A percentile compares a stretch with the other conserved stretches of the same genome.
These are phyloP conservation scores for Sebastes schlegelii DNA, from an alignment of 2,113 vertebrate genomes.

Conservation along the genomic window DNA sequence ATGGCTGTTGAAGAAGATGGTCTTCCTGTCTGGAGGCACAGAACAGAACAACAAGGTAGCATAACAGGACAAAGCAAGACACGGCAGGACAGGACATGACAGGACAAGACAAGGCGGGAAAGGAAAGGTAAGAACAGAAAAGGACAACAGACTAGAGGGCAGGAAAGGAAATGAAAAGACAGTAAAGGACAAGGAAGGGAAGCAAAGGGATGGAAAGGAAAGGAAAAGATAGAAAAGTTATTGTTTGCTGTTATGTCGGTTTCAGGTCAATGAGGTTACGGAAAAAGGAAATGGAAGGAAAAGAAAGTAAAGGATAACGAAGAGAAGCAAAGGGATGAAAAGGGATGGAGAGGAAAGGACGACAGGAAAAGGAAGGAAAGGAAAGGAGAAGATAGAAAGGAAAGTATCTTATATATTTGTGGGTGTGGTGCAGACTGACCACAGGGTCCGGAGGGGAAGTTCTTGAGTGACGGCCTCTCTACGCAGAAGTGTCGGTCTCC, in stretches of 20 bases:
- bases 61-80: neutral
- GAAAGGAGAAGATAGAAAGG: neutral
- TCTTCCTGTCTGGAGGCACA: slow-evolving; percentile 78
- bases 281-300: neutral
- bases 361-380: neutral
- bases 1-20: slow-evolving; percentile 87
- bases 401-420: neutral
- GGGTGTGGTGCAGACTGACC: slow-evolving; percentile 65
- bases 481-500: slow-evolving; percentile 81
- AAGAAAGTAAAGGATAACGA: neutral
- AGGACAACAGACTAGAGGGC: neutral
- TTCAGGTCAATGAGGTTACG: too few species aligned
- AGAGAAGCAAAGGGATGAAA: neutral
- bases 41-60: slow-evolving; percentile 1
- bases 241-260: too few species aligned
- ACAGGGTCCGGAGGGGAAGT: slow-evolving; percentile 81
- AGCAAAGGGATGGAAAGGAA: neutral
- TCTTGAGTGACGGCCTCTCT: slow-evolving; percentile 84
- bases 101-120: too few species aligned
- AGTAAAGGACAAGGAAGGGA: neutral
- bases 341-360: neutral
- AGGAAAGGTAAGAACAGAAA: neutral
- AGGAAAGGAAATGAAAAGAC: neutral
- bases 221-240: neutral
- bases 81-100: too few species aligned